A percentile compares a stretch with the other conserved stretches of the same genome.
phyloP scores from a whole-genome alignment of 2,888 invertebrate species.

The Andrena chrysosceles region DNA sequence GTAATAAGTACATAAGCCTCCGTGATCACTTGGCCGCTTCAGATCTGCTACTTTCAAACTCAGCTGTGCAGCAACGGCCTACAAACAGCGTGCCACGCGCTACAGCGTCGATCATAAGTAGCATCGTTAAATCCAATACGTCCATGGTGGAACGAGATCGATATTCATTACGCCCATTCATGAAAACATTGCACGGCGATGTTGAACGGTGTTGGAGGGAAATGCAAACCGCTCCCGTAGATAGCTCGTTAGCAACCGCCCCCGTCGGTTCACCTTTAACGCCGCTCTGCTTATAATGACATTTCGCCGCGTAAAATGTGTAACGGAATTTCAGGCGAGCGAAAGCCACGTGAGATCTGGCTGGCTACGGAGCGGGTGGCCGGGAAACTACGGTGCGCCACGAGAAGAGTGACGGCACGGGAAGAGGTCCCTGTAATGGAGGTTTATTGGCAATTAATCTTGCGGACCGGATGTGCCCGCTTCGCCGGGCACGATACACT shows the following conservation, averaged over 20 bases:
- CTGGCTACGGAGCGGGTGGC: conserved; percentile 29
- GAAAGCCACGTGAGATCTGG: conserved; percentile 19
- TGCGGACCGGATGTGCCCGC: conserved; percentile 75
- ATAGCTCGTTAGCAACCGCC: conserved; percentile 19
- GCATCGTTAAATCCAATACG: conserved; percentile 14
- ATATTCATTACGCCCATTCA: not conserved
- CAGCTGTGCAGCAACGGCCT: no score
- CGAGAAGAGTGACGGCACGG: conserved; percentile 71
- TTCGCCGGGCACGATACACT: conserved; percentile 76
- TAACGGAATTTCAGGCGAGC: conserved; percentile 36
- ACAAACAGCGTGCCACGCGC: not conserved
- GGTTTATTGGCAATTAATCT: conserved; percentile 79
- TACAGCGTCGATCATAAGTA: not conserved
- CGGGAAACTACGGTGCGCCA: conserved; percentile 53
- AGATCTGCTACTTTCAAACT: no score
- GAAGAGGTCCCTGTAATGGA: conserved; percentile 73
- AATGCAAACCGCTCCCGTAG: not conserved
- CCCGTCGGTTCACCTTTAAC: not conserved
- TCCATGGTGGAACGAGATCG: not conserved
- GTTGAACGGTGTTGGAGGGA: not conserved
- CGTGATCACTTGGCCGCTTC: no score
- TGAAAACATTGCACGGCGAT: not conserved
- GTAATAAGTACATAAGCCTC: no score
- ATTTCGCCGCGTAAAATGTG: conserved; percentile 32
- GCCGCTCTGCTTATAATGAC: not conserved